A percentile compares a stretch with the other conserved stretches of the same genome.
These are phyloP conservation scores for Clarias batrachus DNA, from an alignment of 2,113 vertebrate species.

Conservation along the genomic window DNA sequence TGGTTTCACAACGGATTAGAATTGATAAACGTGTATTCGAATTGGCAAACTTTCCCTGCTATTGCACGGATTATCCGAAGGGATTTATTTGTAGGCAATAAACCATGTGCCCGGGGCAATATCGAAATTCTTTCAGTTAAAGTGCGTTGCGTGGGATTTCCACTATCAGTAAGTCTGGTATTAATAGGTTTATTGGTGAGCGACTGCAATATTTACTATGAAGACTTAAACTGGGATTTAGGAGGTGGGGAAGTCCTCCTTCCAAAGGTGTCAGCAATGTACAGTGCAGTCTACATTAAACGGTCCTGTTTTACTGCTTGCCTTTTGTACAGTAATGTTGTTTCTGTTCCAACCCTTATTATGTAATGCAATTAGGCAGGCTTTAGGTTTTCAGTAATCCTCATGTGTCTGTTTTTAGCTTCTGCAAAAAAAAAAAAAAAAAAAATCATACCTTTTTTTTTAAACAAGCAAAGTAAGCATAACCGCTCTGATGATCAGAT, in stretches of 20 bases:
- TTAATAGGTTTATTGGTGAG: background rate
- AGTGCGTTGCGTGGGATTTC: slow-evolving; percentile 20
- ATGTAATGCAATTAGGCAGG: background rate
- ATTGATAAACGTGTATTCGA: background rate
- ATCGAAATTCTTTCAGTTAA: slow-evolving; percentile 21
- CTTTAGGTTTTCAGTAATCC: background rate
- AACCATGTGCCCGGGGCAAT: background rate
- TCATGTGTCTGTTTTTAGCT: background rate
- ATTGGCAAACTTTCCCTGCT: slow-evolving; percentile 24
- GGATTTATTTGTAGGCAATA: slow-evolving; percentile 25
- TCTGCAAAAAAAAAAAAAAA: background rate
- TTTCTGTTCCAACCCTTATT: background rate
- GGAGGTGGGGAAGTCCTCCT: background rate
- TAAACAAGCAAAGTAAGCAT: background rate
- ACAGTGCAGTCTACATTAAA: background rate
- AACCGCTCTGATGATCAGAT: background rate
- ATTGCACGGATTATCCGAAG: slow-evolving; percentile 2
- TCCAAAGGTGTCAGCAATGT: background rate
- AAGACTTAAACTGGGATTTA: background rate
- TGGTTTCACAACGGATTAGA: background rate
- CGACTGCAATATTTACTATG: background rate
- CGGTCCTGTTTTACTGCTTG: background rate
- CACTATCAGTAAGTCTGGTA: slow-evolving; percentile 8
- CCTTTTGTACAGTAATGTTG: background rate
- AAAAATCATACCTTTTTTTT: background rate